Percentiles rank a stretch among this genome's conserved stretches.
These are phyloP conservation scores for Nymphicus hollandicus DNA, from an alignment of 2,113 vertebrate genomes.

Conservation along the genomic window DNA sequence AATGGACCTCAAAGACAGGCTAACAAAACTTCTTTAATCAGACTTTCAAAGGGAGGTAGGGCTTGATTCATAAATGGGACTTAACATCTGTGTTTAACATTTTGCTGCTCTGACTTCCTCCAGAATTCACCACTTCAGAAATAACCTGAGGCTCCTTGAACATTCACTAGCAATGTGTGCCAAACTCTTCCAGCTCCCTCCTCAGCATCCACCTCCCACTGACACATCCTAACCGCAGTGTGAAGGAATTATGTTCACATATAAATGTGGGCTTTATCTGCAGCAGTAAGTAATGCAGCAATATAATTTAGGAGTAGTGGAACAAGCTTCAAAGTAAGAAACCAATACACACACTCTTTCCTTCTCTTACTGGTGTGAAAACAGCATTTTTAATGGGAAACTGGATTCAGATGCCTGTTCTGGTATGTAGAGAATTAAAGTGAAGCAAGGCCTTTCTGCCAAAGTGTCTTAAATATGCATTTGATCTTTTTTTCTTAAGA, in stretches of 20 bases:
- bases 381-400: background rate
- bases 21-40: background rate
- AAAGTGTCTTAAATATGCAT: background rate
- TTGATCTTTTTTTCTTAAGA: background rate
- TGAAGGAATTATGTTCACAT: background rate
- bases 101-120: background rate
- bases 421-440: background rate
- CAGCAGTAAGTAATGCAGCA: background rate
- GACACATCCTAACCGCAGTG: background rate
- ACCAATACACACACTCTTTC: fast-evolving
- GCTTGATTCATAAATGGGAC: background rate
- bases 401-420: background rate
- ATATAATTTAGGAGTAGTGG: background rate
- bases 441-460: background rate
- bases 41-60: background rate
- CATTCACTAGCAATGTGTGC: background rate
- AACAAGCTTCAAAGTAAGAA: background rate
- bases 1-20: background rate
- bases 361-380: background rate
- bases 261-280: background rate
- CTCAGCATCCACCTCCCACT: background rate
- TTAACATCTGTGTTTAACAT: background rate
- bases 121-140: background rate
- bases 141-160: background rate
- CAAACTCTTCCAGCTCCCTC: background rate